phyloP scores from a whole-genome alignment of 2,113 vertebrate genomes.

The Cebus imitator region DNA sequence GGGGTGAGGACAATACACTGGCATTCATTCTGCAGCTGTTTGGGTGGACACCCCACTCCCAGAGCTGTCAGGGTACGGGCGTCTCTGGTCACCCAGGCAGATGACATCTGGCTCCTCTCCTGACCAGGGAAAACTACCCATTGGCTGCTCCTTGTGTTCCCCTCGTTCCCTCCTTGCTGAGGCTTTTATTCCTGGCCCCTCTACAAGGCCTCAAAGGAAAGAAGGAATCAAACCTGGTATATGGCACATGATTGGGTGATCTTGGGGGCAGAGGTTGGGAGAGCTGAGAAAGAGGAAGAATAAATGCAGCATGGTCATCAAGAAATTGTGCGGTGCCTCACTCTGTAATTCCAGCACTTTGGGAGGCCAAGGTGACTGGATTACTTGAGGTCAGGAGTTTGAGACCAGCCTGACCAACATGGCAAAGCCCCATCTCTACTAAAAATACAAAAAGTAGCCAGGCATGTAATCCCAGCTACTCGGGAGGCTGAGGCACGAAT shows the following conservation, averaged over 20 bases:
- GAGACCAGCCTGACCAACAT: no score
- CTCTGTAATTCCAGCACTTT: no score
- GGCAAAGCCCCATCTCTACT: no score
- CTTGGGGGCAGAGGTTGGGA: neutral
- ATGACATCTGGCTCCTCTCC: slow-evolving; percentile 33
- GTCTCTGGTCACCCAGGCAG: slow-evolving; percentile 30
- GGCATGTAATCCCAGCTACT: no score
- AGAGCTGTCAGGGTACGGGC: neutral
- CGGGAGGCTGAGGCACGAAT: no score
- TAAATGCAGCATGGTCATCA: slow-evolving; percentile 24
- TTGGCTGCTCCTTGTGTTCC: neutral
- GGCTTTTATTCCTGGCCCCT: neutral
- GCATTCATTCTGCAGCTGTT: neutral
- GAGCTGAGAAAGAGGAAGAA: neutral
- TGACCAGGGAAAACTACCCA: neutral
- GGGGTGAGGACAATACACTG: neutral
- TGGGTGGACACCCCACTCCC: neutral
- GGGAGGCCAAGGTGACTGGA: no score
- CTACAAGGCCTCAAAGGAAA: neutral
- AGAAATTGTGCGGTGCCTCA: neutral
- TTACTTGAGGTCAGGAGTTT: no score
- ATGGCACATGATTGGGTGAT: neutral
- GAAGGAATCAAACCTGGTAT: neutral
- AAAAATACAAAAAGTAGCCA: no score
- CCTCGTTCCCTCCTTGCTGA: neutral